Evolutionary conservation across 1,140 invertebrate genomes (phyloP), one percentile per base, ranked within the genome.

Genomic region (Arctopsyche grandis): DNA sequence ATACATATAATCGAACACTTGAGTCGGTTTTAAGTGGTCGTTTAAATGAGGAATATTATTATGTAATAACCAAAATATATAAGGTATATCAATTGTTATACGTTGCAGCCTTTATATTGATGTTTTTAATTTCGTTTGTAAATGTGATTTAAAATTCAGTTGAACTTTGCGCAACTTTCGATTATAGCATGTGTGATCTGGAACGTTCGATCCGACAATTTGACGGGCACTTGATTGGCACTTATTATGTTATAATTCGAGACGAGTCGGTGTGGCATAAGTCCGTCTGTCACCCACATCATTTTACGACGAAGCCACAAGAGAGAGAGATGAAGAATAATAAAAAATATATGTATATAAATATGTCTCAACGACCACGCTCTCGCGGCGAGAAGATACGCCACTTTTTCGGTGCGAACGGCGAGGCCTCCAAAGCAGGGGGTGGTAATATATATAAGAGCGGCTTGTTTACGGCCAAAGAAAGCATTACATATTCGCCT

Each of bases 401-500:
- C 22, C 16, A 16, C 9, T 38, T 44, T 44, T 46, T 46, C 44
- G 22, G 48, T n/a, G 86, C 82, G 85, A 85, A 75, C 84, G 84
- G 77, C 83, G 48, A 52, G 48, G 16, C 10, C 26, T 46, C 66
- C 24, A 75, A 66, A 24, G 74, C 79, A 78, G 81, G 81, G 63
- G 81, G 81, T 77, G 81, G 69, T 66, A 76, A 77, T 82, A 75
- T 76, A 80, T 82, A 82, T 82, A 82, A 80, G 66, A 77, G 26
- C 43, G 16, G 58, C 16, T 46, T 71, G 77, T 69, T 76, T 56
- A 73, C 46, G 24, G 44, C 56, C 19, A 58, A 82, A 82, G 81
- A 82, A 82, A 82, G 81, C 81, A 82, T 79, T 79, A 82, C 81
- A 80, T 73, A 80, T 82, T 80, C 38, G 79, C 70, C 79, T 78